Percentiles rank a stretch among this genome's conserved stretches.
Evolutionary conservation across 2,797 vertebrate genomes (phyloP).

Genomic region (Myotis planiceps): DNA sequence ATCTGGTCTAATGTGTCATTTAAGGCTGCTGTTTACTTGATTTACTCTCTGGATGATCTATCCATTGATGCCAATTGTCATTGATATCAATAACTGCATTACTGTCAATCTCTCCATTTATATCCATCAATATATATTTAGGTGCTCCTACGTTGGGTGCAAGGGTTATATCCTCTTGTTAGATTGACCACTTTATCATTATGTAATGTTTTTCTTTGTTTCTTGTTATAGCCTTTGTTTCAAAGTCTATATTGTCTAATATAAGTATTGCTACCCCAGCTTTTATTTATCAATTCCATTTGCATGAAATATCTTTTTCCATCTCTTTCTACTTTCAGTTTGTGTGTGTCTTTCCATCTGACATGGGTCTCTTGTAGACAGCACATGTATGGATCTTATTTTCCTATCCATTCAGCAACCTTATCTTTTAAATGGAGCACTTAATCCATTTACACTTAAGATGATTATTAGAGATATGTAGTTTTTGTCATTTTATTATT

Average conservation of each 20-base stretch:
- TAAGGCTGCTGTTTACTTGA: neutral
- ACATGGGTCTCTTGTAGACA: neutral
- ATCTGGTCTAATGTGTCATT: neutral
- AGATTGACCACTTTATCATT: neutral
- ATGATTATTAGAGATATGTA: neutral
- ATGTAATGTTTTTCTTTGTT: neutral
- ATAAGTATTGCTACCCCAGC: neutral
- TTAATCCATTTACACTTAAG: neutral
- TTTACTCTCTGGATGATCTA: neutral
- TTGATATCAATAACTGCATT: neutral
- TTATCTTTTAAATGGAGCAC: neutral
- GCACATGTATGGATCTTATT: neutral
- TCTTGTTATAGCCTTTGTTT: neutral
- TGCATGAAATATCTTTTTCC: neutral
- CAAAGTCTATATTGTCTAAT: neutral
- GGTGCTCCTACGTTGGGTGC: too few species aligned
- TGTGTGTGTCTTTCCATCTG: too few species aligned
- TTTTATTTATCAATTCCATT: neutral
- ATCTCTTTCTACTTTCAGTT: too few species aligned
- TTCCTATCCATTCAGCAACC: neutral
- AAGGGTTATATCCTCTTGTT: neutral
- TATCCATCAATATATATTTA: neutral
- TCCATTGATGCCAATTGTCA: neutral
- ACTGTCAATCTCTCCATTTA: neutral
- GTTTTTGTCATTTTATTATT: neutral